Evolutionary conservation across 2,888 invertebrate genomes (phyloP).

Genomic region (Catotricha subobsoleta): DNA sequence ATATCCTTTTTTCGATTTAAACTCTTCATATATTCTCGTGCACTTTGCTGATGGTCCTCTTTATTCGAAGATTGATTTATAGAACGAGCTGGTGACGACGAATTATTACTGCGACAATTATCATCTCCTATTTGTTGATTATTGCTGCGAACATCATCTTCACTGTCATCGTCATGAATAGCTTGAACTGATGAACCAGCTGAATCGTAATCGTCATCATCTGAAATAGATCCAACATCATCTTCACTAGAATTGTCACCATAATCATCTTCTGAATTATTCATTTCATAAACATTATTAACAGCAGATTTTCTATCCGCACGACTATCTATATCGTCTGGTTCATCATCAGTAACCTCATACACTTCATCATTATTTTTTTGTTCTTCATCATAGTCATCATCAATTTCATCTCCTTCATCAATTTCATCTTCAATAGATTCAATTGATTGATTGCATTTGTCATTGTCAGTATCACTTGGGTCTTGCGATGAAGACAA

Average conservation of each 20-base stretch:
- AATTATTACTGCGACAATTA: no score
- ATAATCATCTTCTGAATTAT: no score
- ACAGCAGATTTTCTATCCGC: neutral
- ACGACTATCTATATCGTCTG: neutral
- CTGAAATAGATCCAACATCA: neutral
- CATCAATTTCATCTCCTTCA: neutral
- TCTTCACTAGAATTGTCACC: conserved; percentile 1
- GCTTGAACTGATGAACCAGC: neutral
- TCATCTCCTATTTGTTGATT: no score
- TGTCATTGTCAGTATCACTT: no score
- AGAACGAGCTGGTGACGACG: no score
- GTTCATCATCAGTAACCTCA: neutral
- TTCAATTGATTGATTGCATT: conserved; percentile 31
- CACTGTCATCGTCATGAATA: neutral
- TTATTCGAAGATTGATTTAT: no score
- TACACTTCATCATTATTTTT: neutral
- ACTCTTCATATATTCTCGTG: no score
- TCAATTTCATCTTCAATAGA: neutral
- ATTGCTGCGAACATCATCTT: neutral
- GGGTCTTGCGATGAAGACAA: no score
- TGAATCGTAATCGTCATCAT: conserved; percentile 2
- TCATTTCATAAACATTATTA: neutral
- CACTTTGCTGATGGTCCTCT: no score
- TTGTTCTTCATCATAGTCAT: neutral
- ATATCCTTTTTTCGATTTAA: no score